These are phyloP conservation scores for Prolemur simus DNA, from an alignment of 2,113 vertebrate species.

Conservation along the genomic window DNA sequence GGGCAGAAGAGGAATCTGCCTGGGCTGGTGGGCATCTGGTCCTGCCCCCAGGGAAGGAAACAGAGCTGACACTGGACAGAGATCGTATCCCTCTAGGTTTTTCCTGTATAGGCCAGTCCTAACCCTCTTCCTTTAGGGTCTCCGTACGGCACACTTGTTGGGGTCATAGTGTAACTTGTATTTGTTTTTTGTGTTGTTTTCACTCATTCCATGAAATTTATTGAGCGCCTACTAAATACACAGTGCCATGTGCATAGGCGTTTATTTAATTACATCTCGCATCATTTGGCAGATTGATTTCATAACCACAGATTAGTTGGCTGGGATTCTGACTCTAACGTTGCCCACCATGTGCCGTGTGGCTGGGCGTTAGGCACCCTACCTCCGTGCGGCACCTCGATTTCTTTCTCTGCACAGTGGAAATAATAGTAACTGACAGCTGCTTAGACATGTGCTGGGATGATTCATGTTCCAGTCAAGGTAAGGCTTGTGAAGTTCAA, in stretches of 20 bases:
- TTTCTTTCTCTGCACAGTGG: background rate
- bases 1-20: background rate
- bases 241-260: background rate
- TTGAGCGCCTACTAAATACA: slow-evolving; percentile 13
- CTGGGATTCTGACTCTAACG: slow-evolving; percentile 33
- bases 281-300: slow-evolving; percentile 48
- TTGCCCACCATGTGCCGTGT: background rate
- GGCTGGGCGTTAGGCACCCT: background rate
- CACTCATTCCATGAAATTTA: background rate
- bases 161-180: background rate
- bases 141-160: background rate
- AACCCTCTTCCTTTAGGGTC: background rate
- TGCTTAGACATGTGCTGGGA: background rate
- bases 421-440: background rate
- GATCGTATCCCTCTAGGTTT: background rate
- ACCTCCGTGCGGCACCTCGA: background rate
- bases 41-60: background rate
- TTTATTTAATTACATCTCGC: slow-evolving; percentile 43
- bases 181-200: slow-evolving; percentile 15
- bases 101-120: background rate
- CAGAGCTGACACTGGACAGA: background rate
- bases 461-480: background rate
- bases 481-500: background rate
- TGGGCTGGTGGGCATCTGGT: background rate
- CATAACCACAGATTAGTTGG: slow-evolving; percentile 23